These are phyloP conservation scores for Urocynchramus pylzowi DNA, from an alignment of 2,113 vertebrate species.

Conservation along the genomic window DNA sequence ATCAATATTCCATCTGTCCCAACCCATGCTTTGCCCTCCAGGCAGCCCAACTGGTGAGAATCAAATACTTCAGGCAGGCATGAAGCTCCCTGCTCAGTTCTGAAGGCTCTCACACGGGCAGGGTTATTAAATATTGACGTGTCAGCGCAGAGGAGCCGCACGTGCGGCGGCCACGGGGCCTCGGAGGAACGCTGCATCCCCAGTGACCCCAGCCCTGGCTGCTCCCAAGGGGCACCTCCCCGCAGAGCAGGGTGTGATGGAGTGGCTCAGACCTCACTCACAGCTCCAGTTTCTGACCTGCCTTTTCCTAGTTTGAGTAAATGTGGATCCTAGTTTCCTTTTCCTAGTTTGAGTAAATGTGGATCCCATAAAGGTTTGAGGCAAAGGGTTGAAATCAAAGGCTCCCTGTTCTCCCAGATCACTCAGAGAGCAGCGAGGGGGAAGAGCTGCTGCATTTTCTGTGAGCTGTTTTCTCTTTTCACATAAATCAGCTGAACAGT, in stretches of 20 bases:
- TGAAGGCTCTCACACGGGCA: background rate
- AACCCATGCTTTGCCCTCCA: background rate
- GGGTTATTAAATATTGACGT: background rate
- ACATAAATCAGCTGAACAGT: background rate
- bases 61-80: background rate
- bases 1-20: conserved; percentile 57
- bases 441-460: background rate
- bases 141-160: background rate
- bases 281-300: background rate
- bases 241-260: rapidly evolving
- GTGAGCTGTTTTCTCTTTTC: background rate
- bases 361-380: background rate
- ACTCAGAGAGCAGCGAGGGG: background rate
- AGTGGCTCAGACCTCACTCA: rapidly evolving
- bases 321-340: background rate
- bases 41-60: background rate
- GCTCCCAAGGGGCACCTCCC: background rate
- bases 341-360: background rate
- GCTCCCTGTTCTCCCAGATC: background rate
- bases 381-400: background rate
- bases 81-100: background rate
- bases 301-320: background rate
- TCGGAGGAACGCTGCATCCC: rapidly evolving
- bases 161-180: background rate
- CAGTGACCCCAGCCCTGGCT: background rate